Base-by-base conservation (phyloP, 2,888 invertebrate genomes). In the Apotomis turbidana region DNA sequence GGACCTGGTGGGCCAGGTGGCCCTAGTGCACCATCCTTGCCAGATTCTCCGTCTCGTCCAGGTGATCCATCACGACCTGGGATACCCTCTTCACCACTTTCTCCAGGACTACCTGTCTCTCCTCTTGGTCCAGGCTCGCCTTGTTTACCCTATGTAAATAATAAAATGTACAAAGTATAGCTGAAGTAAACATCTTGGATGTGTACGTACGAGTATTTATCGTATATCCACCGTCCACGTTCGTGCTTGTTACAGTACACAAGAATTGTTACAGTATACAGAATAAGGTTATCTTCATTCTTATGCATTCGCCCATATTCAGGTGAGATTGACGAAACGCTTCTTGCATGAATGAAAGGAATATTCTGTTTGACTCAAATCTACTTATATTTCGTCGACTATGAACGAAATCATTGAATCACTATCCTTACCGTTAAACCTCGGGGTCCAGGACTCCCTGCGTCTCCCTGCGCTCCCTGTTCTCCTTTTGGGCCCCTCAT, bases 21-120 rank as follows among this genome's bases (percentile, higher is more conserved):
- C n/a, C 96, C 97, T 15, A 90, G 78, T 0, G 84, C 82, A 44
- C 97, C 97, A 77, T 95, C 94, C 75, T 86, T 89, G 27, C 97
- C 97, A 0, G 96, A 94, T 78, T 97, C 96, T 74, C 97, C 97
- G 83, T 96, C 94, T 12, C 82, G 76, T 4, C 97, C 97, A 68
- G 94, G 91, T 4, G 95, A 84, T 9, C 91, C 91, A 64, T 86
- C 82, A 9, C 13, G 78, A 1, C 91, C 90, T 8, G 82, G 80
- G 12, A 27, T 73, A 0, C 98, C 98, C 76, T 95, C 95, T 38
- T 94, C 90, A 61, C 97, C 97, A 75, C 95, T 93, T 87, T 97
- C 86, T 44, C 94, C 94, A 72, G 88, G 93, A 12, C 94, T 93
- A 74, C 96, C 95, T 79, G 89, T 93, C 3, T 84, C 81, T 3